Evolutionary conservation across 2,113 vertebrate species (phyloP), one percentile per base, ranked within the genome.

Genomic region (Rafetus swinhoei): DNA sequence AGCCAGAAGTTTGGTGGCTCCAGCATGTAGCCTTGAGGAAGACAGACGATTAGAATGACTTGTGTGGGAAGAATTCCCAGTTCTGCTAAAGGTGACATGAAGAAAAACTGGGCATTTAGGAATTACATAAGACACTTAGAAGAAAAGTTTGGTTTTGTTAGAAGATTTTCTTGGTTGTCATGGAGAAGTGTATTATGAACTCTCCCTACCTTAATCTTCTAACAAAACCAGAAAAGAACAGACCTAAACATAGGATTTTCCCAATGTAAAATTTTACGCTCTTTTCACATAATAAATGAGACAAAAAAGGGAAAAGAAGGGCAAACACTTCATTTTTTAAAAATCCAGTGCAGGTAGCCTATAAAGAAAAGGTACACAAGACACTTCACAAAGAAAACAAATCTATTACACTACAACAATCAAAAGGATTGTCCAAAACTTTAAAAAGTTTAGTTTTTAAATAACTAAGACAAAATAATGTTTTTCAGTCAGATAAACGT

Each of bases 11-110:
- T 69, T 95, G 91, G 87, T 96, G 94, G 90, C 96, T 97, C 91
- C 93, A 6, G 74, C 56, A 92, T 1, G 91, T 96, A 94, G 97
- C 97, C 97, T 96, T 62, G 92, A 96, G 96, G 94, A 87, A 96
- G 94, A 86, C 0, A 81, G 91, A 93, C 87, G 94, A 97, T 97
- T 85, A 96, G 90, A 95, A 93, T 74, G 92, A 80, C 83, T 96
- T 89, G 83, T 89, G 93, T 94, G 94, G 90, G 94, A 97, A 95
- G 88, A 76, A 93, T 94, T 97, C 86, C 89, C 93, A 84, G 77
- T 82, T 92, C 88, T 82, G 82, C 89, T 89, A 89, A 82, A 95
- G 93, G 88, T 79, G 85, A 79, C 85, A 84, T 45, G 45, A 45
- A 45, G 45, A 6, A 45, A 45, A 45, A 45, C 53, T 12, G 53